Percentiles rank a stretch among this genome's conserved stretches.
phyloP scores from a whole-genome alignment of 2,888 invertebrate genomes.

The Pyrgus malvae region DNA sequence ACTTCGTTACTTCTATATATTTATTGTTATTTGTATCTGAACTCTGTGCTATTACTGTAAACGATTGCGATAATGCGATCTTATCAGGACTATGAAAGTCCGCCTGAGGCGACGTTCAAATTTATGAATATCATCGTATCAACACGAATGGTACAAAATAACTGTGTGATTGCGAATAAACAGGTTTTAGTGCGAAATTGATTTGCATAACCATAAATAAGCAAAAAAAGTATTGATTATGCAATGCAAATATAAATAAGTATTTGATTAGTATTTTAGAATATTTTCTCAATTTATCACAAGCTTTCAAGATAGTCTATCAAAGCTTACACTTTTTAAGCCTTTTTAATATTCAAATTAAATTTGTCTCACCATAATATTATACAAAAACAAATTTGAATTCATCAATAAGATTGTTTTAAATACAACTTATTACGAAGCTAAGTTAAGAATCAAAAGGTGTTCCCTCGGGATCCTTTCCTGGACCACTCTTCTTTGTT shows the following conservation, averaged over 20 bases:
- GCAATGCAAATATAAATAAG: constrained; percentile 4
- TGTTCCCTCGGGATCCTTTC: too few relatives aligned
- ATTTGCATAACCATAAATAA: constrained; percentile 12
- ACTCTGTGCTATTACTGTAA: constrained; percentile 10
- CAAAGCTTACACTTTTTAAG: neutral
- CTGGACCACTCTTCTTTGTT: too few relatives aligned
- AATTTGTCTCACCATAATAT: neutral
- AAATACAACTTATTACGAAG: too few relatives aligned
- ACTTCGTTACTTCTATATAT: too few relatives aligned
- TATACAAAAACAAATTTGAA: too few relatives aligned
- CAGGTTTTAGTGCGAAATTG: constrained; percentile 14
- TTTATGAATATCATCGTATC: constrained; percentile 26
- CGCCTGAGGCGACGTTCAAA: constrained; percentile 10
- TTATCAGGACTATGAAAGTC: constrained; percentile 20
- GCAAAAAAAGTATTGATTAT: constrained; percentile 1
- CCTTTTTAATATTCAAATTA: neutral
- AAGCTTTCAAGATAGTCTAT: neutral
- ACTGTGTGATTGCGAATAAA: constrained; percentile 4
- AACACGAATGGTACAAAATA: constrained; percentile 13
- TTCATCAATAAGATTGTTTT: too few relatives aligned
- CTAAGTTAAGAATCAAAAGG: neutral
- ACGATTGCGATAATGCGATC: constrained; percentile 16
- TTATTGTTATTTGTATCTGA: too few relatives aligned
- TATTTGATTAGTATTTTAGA: neutral
- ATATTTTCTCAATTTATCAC: neutral